phyloP scores from a whole-genome alignment of 2,797 vertebrate species.

The Macroramphosus scolopax region DNA sequence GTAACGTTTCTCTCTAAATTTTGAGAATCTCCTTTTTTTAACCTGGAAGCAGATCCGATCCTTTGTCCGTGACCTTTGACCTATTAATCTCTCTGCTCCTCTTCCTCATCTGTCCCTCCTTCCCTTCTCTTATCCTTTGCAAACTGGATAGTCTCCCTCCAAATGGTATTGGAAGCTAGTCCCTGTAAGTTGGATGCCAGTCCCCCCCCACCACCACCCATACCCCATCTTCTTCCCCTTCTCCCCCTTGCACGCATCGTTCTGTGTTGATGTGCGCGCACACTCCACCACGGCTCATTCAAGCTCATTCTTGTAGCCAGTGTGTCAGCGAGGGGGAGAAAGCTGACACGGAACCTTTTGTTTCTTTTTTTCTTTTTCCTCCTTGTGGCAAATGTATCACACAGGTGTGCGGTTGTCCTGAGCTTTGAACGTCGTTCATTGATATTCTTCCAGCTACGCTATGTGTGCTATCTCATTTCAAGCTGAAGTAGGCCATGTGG shows the following conservation, averaged over 20 bases:
- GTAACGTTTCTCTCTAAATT: constrained; percentile 42
- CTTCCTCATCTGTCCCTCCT: constrained; percentile 80
- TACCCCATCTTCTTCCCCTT: neutral
- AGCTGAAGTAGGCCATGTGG: constrained; percentile 50
- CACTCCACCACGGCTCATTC: constrained; percentile 66
- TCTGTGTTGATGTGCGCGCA: constrained; percentile 33
- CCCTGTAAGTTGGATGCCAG: constrained; percentile 94
- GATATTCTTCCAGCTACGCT: constrained; percentile 29
- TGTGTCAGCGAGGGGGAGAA: constrained; percentile 43
- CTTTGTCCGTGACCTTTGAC: constrained; percentile 68
- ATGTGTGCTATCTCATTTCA: constrained; percentile 61
- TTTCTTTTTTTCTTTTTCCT: neutral
- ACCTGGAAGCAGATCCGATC: constrained; percentile 59
- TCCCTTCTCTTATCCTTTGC: constrained; percentile 82
- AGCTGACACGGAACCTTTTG: constrained; percentile 4
- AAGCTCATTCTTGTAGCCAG: constrained; percentile 65
- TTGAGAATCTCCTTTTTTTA: constrained; percentile 53
- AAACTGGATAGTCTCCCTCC: constrained; percentile 99
- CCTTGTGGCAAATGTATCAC: constrained; percentile 36
- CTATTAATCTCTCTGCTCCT: constrained; percentile 81
- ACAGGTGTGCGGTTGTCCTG: constrained; percentile 34
- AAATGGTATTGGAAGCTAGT: constrained; percentile 99
- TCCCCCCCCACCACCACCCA: constrained; percentile 20
- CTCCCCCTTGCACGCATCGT: constrained; percentile 72
- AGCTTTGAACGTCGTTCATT: constrained; percentile 33